Evolutionary conservation across 1,140 invertebrate genomes (phyloP).

Genomic region (Cydia fagiglandana): DNA sequence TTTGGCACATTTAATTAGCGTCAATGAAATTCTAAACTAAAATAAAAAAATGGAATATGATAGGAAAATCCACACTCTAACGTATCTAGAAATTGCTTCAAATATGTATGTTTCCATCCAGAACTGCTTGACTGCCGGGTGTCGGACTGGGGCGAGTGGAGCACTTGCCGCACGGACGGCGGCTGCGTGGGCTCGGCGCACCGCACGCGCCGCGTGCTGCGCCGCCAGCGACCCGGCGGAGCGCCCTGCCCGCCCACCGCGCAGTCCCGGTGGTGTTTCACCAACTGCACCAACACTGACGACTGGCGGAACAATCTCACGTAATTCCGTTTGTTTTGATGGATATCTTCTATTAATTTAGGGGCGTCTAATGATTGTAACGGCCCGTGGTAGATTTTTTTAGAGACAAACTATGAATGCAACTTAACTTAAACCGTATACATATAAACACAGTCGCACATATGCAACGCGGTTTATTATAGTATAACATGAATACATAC

Average conservation of each 20-base stretch:
- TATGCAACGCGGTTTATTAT: too few relatives aligned
- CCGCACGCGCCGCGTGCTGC: slow-evolving; percentile 86
- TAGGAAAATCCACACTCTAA: too few relatives aligned
- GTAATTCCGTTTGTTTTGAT: slow-evolving; percentile 46
- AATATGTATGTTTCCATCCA: slow-evolving; percentile 35
- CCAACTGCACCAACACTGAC: slow-evolving; percentile 66
- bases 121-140: slow-evolving; percentile 87
- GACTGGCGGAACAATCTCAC: slow-evolving; percentile 73
- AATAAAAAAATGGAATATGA: too few relatives aligned
- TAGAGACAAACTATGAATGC: neutral
- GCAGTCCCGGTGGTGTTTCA: slow-evolving; percentile 93
- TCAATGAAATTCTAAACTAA: too few relatives aligned
- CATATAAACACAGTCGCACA: too few relatives aligned
- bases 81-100: neutral
- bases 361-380: neutral
- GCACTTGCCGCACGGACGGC: slow-evolving; percentile 90
- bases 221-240: slow-evolving; percentile 87
- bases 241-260: slow-evolving; percentile 88
- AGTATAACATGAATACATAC: too few relatives aligned
- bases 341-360: neutral
- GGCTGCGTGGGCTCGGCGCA: slow-evolving; percentile 91
- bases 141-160: slow-evolving; percentile 93
- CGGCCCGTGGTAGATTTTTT: too few relatives aligned
- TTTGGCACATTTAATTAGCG: too few relatives aligned
- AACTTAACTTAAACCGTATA: neutral